A percentile compares a stretch with the other conserved stretches of the same genome.
These are phyloP conservation scores for Butorides virescens DNA, from an alignment of 2,113 vertebrate genomes.

Conservation along the genomic window DNA sequence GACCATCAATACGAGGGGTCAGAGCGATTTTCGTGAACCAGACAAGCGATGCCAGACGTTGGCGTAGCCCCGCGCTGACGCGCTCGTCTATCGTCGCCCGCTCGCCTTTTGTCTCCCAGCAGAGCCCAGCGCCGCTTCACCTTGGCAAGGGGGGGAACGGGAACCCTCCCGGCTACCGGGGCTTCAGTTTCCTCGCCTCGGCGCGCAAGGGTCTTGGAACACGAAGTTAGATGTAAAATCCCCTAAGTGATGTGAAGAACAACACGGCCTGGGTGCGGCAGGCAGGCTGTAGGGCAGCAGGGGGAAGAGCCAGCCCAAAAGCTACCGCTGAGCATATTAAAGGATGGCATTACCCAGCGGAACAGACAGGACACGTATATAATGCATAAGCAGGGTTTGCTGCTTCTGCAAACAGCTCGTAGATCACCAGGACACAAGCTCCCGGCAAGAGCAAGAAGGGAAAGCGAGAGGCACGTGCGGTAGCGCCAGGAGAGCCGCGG, in stretches of 20 bases:
- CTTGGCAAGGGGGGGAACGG: not conserved
- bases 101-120: slow-evolving; percentile 3
- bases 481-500: not conserved
- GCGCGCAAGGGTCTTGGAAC: not conserved
- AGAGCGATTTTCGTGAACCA: slow-evolving; percentile 7
- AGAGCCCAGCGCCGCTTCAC: not conserved
- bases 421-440: slow-evolving; percentile 59
- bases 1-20: not conserved
- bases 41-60: not conserved
- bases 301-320: slow-evolving; percentile 43
- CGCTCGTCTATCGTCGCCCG: not conserved
- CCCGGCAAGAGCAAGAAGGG: not conserved
- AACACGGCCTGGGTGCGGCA: not conserved
- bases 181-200: not conserved
- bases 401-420: slow-evolving; percentile 61
- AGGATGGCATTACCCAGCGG: slow-evolving; percentile 68
- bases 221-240: slow-evolving; percentile 21
- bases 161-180: not conserved
- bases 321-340: slow-evolving; percentile 66
- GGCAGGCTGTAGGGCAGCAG: not conserved
- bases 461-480: not conserved
- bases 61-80: not conserved
- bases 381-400: slow-evolving; percentile 38
- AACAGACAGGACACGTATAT: slow-evolving; percentile 69
- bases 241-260: slow-evolving; percentile 15